phyloP scores from a whole-genome alignment of 2,888 invertebrate genomes.

The Periphyllus acericola region DNA sequence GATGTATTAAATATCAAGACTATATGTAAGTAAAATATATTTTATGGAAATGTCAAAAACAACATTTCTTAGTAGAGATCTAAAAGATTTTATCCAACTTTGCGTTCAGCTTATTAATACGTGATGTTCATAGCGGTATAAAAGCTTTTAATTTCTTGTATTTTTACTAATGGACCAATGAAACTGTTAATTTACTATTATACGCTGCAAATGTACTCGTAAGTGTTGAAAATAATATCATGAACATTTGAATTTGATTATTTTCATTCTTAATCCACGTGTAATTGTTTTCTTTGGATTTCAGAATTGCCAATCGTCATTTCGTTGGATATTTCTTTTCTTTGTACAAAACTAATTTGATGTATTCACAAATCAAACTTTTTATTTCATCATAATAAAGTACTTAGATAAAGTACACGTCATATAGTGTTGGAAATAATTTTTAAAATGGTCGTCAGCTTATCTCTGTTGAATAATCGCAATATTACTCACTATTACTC shows the following conservation, averaged over 20 bases:
- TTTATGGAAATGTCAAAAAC: background rate
- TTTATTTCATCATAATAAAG: background rate
- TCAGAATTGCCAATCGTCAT: background rate
- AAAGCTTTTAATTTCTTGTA: background rate
- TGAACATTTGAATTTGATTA: background rate
- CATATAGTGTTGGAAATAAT: no score
- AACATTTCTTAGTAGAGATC: background rate
- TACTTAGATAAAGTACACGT: no score
- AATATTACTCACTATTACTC: background rate
- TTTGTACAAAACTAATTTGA: background rate
- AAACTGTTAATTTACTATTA: background rate
- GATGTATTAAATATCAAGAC: background rate
- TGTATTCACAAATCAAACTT: background rate
- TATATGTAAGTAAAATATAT: background rate
- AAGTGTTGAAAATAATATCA: background rate
- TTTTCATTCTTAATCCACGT: background rate
- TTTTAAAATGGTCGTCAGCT: background rate
- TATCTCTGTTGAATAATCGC: background rate
- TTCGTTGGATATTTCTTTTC: background rate
- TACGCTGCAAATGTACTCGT: background rate
- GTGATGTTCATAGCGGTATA: background rate
- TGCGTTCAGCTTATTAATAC: background rate
- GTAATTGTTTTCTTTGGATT: background rate
- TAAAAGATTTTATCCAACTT: background rate
- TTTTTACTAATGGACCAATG: conserved; percentile 11